Conservation (phyloP, 2,888 invertebrate species). For the Drosophila koepferae region DNA sequence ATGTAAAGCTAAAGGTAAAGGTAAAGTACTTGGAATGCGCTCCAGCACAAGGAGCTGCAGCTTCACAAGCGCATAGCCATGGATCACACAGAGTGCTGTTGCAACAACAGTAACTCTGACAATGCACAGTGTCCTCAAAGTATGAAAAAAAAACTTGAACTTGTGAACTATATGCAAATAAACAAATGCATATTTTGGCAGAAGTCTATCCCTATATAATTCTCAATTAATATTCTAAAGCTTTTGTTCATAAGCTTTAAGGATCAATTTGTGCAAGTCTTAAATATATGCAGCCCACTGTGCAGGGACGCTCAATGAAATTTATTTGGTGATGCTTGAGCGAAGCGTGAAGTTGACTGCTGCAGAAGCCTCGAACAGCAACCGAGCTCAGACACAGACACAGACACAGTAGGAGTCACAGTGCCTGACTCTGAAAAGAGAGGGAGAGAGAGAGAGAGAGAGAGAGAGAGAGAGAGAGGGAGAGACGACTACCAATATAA, state of each 20-base stretch:
- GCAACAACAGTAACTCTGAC: constrained; percentile 35
- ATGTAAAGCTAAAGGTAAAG: constrained; percentile 50
- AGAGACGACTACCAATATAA: constrained; percentile 29
- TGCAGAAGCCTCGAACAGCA: constrained; percentile 64
- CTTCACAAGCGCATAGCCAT: constrained; percentile 61
- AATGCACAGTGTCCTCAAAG: constrained; percentile 26
- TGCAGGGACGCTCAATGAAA: constrained; percentile 81
- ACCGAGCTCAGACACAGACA: constrained; percentile 30
- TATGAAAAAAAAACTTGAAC: background rate
- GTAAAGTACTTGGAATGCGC: constrained; percentile 75
- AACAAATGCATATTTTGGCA: too few species aligned
- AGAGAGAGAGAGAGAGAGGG: constrained; percentile 11
- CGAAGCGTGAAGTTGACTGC: constrained; percentile 83
- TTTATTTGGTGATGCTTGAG: constrained; percentile 84
- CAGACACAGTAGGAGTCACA: constrained; percentile 54
- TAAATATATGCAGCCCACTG: constrained; percentile 41
- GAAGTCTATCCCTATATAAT: too few species aligned
- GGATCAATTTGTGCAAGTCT: background rate
- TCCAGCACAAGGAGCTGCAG: constrained; percentile 58
- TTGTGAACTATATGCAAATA: background rate
- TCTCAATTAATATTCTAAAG: too few species aligned
- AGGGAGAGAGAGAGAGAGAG: background rate
- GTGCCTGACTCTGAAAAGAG: constrained; percentile 29
- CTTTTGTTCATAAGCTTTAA: background rate
- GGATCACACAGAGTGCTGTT: constrained; percentile 71